Conservation (phyloP, 2,888 invertebrate genomes). For the Plemyria rubiginata region DNA sequence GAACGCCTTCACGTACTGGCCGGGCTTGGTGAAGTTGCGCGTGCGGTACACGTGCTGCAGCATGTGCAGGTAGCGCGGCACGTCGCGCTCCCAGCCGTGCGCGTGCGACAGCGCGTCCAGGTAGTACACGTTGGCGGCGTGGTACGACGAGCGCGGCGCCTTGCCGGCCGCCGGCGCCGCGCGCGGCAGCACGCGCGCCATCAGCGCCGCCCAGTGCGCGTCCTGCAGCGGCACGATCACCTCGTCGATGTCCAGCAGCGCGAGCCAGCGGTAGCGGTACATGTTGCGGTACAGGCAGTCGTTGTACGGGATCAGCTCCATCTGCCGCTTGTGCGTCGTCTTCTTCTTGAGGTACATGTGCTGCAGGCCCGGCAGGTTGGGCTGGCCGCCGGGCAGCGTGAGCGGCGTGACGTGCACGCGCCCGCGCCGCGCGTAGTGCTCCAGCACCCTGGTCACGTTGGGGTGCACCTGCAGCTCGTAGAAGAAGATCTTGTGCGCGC, state of each 20-base stretch:
- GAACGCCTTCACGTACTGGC: slow-evolving; percentile 97
- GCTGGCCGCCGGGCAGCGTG: slow-evolving; percentile 94
- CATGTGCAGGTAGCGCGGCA: slow-evolving; percentile 96
- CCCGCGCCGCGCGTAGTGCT: slow-evolving; percentile 87
- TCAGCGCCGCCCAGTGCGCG: slow-evolving; percentile 90
- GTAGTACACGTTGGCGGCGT: slow-evolving; percentile 96
- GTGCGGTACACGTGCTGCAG: slow-evolving; percentile 95
- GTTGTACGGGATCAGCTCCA: slow-evolving; percentile 98
- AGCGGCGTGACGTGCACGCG: slow-evolving; percentile 91
- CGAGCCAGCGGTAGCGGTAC: slow-evolving; percentile 95
- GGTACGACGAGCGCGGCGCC: slow-evolving; percentile 90
- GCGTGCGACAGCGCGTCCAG: slow-evolving; percentile 93
- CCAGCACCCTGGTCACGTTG: slow-evolving; percentile 93
- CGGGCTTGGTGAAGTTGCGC: slow-evolving; percentile 96
- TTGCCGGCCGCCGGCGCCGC: slow-evolving; percentile 82
- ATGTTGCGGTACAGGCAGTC: slow-evolving; percentile 97
- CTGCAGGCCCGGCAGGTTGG: slow-evolving; percentile 94
- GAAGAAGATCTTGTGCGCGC: slow-evolving; percentile 96
- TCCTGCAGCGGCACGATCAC: slow-evolving; percentile 95
- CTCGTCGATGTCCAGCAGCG: slow-evolving; percentile 97
- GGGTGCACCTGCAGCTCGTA: slow-evolving; percentile 96
- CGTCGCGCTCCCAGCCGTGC: slow-evolving; percentile 91
- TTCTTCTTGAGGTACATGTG: slow-evolving; percentile 96
- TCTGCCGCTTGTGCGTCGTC: slow-evolving; percentile 96
- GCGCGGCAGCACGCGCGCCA: slow-evolving; percentile 89